Evolutionary conservation across 2,888 invertebrate species (phyloP), one percentile per base, ranked within the genome.

Genomic region (Plutella xylostella): DNA sequence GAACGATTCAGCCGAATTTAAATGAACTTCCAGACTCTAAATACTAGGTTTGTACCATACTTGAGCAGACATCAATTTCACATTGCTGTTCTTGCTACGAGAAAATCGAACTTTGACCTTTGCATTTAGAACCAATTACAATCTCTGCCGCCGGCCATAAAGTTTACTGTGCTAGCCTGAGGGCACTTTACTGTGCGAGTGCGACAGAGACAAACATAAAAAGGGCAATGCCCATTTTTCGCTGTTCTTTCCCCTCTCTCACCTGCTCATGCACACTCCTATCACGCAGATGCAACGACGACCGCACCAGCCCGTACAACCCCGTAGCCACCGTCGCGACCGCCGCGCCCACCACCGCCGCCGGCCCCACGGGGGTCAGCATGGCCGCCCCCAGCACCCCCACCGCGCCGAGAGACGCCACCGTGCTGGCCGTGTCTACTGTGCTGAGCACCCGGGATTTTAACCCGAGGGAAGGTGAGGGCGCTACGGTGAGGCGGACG

Each of bases 201-300:
- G n/a, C n/a, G n/a, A n/a, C n/a, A n/a, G n/a, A n/a, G n/a, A n/a
- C n/a, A n/a, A n/a, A n/a, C n/a, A n/a, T n/a, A n/a, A n/a, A n/a
- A n/a, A n/a, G n/a, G n/a, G n/a, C n/a, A n/a, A n/a, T n/a, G n/a
- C n/a, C n/a, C n/a, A n/a, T n/a, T n/a, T n/a, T n/a, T n/a, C n/a
- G n/a, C n/a, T n/a, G n/a, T 25, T 11, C 25, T 5, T 25, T 25
- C 25, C 25, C 9, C 25, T 5, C 6, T 25, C 15, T 14, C n/a
- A 87, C 86, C 75, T 87, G 85, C 54, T 82, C 78, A 63, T 87
- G 87, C 15, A 55, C 57, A 18, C 56, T 70, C 44, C 86, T 70
- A 57, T 87, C 87, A 33, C 66, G 71, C 7, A 87, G 57, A 51
- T 79, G 75, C 1, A 79, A 50, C 0, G 79, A 73, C 11, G 86